These are phyloP conservation scores for Drosophila kepulauana DNA, from an alignment of 1,140 invertebrate genomes.

Conservation along the genomic window DNA sequence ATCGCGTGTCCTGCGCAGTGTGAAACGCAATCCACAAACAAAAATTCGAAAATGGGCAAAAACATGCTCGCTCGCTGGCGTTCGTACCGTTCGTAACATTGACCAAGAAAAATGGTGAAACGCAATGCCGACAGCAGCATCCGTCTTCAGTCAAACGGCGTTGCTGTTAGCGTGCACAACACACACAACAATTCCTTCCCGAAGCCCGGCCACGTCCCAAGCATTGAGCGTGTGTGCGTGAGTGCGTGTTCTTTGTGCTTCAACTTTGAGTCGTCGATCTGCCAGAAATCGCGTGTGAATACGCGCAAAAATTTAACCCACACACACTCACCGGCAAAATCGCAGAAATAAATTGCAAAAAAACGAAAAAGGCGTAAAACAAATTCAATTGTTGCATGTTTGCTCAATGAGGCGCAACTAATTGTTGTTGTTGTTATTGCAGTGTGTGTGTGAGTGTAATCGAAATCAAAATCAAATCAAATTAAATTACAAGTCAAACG, in stretches of 20 bases:
- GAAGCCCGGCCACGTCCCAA: constrained; percentile 6
- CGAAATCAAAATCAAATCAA: constrained; percentile 17
- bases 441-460: constrained; percentile 15
- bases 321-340: constrained; percentile 11
- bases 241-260: not conserved
- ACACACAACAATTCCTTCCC: constrained; percentile 68
- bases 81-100: constrained; percentile 57
- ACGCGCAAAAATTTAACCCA: constrained; percentile 1
- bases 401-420: constrained; percentile 20
- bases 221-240: not conserved
- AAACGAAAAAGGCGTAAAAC: not conserved
- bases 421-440: constrained; percentile 7
- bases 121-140: constrained; percentile 57
- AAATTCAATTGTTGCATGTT: constrained; percentile 17
- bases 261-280: not conserved
- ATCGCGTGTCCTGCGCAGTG: constrained; percentile 49
- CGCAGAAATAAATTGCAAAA: constrained; percentile 3
- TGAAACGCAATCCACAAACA: constrained; percentile 66
- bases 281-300: constrained; percentile 14
- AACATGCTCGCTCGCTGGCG: not conserved
- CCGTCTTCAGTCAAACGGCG: constrained; percentile 74
- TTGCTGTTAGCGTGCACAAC: constrained; percentile 79
- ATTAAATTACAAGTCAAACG: constrained; percentile 12
- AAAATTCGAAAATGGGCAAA: constrained; percentile 55
- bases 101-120: constrained; percentile 66